These are phyloP conservation scores for Salarias fasciatus DNA, from an alignment of 2,797 vertebrate genomes.

Conservation along the genomic window DNA sequence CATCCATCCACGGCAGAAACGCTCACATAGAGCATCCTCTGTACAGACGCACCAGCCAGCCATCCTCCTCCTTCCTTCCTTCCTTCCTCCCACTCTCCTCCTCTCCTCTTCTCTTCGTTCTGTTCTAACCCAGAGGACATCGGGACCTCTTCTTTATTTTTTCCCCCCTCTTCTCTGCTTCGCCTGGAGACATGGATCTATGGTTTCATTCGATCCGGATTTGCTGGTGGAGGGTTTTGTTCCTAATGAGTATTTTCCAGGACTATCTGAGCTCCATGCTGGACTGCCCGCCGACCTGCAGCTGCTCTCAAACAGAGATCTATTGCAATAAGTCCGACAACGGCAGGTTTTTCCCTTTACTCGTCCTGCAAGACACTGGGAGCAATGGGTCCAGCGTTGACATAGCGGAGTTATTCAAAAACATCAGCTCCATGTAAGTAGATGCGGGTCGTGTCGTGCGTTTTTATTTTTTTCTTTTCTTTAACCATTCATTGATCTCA, in stretches of 20 bases:
- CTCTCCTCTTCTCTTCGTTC: constrained; percentile 46
- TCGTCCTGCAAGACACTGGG: constrained; percentile 90
- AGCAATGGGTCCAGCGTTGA: constrained; percentile 91
- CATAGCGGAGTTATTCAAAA: constrained; percentile 96
- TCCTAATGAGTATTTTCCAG: constrained; percentile 93
- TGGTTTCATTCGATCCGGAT: constrained; percentile 92
- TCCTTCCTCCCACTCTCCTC: constrained; percentile 48
- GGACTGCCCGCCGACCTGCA: constrained; percentile 97
- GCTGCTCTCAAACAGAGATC: constrained; percentile 96
- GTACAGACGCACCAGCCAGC: constrained; percentile 72
- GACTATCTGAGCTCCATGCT: constrained; percentile 94
- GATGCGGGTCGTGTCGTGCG: constrained; percentile 44
- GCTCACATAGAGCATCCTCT: constrained; percentile 79
- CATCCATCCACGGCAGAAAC: constrained; percentile 70
- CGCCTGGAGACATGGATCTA: constrained; percentile 94
- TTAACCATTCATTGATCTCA: constrained; percentile 46
- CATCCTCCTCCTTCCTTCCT: constrained; percentile 59
- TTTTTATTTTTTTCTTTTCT: constrained; percentile 8
- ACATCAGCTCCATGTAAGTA: constrained; percentile 97
- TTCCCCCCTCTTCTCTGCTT: constrained; percentile 66
- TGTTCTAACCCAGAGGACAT: constrained; percentile 76
- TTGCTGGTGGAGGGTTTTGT: constrained; percentile 95
- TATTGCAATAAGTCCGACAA: constrained; percentile 96
- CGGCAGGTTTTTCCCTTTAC: constrained; percentile 95
- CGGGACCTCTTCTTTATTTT: constrained; percentile 34